Percentiles rank a stretch among this genome's conserved stretches.
Evolutionary conservation across 2,888 invertebrate genomes (phyloP).

Genomic region (Microplitis manilae): DNA sequence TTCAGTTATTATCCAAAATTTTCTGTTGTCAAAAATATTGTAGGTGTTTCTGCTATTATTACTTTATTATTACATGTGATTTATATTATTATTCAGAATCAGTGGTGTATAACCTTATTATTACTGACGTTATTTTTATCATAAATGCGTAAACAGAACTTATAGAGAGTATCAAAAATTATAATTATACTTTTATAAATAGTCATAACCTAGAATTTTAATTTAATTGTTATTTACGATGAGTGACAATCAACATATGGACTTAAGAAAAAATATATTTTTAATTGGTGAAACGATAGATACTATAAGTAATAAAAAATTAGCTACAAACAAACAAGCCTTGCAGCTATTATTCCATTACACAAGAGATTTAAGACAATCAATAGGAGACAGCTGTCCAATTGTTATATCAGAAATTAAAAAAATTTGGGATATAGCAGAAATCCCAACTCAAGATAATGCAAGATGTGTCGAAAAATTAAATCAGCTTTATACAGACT

Average conservation of each 20-base stretch:
- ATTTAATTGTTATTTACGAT: constrained; percentile 3
- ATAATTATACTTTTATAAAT: constrained; percentile 9
- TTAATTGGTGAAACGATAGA: constrained; percentile 21
- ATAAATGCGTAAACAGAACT: too few species aligned
- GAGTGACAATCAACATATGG: constrained; percentile 3
- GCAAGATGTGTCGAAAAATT: constrained; percentile 28
- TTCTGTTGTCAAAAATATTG: too few species aligned
- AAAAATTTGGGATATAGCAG: constrained; percentile 29
- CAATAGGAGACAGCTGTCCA: constrained; percentile 21
- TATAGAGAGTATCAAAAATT: neutral
- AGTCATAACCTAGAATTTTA: constrained; percentile 12
- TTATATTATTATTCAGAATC: too few species aligned
- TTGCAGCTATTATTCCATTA: constrained; percentile 32
- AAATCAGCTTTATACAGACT: constrained; percentile 26
- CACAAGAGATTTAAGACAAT: constrained; percentile 23
- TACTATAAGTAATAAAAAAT: constrained; percentile 28
- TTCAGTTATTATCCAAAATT: too few species aligned
- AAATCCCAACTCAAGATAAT: constrained; percentile 15
- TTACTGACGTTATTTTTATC: too few species aligned
- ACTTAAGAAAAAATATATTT: constrained; percentile 22
- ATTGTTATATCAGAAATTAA: constrained; percentile 9
- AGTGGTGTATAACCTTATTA: too few species aligned
- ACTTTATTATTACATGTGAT: too few species aligned
- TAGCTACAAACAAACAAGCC: constrained; percentile 35
- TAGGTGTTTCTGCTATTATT: too few species aligned